A percentile compares a stretch with the other conserved stretches of the same genome.
phyloP scores from a whole-genome alignment of 1,140 invertebrate genomes.

The Penaeus indicus region DNA sequence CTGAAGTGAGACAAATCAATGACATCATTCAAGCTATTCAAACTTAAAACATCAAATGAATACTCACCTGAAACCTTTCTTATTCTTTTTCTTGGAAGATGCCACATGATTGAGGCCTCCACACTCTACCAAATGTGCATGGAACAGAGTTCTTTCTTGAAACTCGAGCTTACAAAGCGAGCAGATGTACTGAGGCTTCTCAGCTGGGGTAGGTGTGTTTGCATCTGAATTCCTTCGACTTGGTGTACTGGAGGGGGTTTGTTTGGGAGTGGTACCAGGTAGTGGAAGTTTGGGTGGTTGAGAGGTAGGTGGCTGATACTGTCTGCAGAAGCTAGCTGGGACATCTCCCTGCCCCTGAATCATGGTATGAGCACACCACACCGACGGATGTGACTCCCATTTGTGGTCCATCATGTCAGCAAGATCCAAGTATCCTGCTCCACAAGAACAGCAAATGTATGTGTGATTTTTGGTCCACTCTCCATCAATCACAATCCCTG shows the following conservation, averaged over 20 bases:
- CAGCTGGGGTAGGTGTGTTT: neutral
- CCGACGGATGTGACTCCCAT: constrained; percentile 61
- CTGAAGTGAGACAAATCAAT: neutral
- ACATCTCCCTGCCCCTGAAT: constrained; percentile 55
- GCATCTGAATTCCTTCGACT: neutral
- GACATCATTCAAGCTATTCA: neutral
- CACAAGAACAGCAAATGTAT: constrained; percentile 63
- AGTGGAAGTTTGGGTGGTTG: constrained; percentile 15
- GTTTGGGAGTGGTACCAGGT: neutral
- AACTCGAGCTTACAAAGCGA: constrained; percentile 40
- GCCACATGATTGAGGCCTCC: constrained; percentile 54
- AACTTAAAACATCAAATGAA: neutral
- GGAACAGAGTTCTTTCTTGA: constrained; percentile 33
- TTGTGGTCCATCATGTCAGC: constrained; percentile 66
- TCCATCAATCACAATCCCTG: constrained; percentile 36
- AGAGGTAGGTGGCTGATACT: constrained; percentile 57
- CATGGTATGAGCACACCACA: constrained; percentile 65
- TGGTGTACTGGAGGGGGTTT: too few relatives aligned
- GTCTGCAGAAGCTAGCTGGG: constrained; percentile 54
- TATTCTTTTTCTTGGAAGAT: constrained; percentile 58
- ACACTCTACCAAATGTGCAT: constrained; percentile 64
- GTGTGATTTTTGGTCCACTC: constrained; percentile 63
- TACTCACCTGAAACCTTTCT: constrained; percentile 64
- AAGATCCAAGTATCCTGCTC: constrained; percentile 55
- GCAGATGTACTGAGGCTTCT: constrained; percentile 23